Evolutionary conservation across 2,797 vertebrate genomes (phyloP), one percentile per base, ranked within the genome.

Genomic region (Chrysocyon brachyurus): DNA sequence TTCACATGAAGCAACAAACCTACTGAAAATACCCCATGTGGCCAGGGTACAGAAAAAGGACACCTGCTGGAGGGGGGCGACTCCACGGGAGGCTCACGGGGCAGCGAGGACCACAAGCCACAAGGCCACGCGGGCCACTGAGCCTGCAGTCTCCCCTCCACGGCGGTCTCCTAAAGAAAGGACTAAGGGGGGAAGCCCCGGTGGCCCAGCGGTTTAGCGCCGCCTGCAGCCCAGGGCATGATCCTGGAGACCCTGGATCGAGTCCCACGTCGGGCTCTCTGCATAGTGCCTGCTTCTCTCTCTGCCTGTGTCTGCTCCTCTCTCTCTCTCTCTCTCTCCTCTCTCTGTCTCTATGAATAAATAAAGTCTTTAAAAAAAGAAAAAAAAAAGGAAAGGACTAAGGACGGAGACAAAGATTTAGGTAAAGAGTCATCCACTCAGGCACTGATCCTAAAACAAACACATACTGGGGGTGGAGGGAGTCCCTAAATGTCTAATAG

Each of bases 1-100:
- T 75, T 92, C 93, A 82, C 12, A 56, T 4, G 52, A 56, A 94
- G 70, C n/a, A 92, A 92, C 97, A 98, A 92, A 86, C 49, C 59
- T 73, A 46, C 19, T 63, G 64, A 78, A 92, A 93, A 52, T 2
- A 16, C 2, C 15, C 36, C 12, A 26, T 11, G 22, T 46, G 83
- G 59, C 21, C 31, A 14, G 16, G 1, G 8, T 21, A 19, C 46
- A 24, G 36, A 28, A 64, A 17, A 64, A 64, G 46, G 86, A 61
- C 24, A 8, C 17, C 16, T 1, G 2, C 12, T 10, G 40, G 15
- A 12, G 81, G 36, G 10, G 40, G 12, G 61, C 3, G 12, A 19
- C 14, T 52, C n/a, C 36, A 4, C 0, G 0, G 31, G 16, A 22
- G 24, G 36, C 3, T 4, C 12, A 22, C 9, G 1, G 14, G 68